Evolutionary conservation across 2,113 vertebrate species (phyloP).

Genomic region (Cyphomyrus discorhynchus): DNA sequence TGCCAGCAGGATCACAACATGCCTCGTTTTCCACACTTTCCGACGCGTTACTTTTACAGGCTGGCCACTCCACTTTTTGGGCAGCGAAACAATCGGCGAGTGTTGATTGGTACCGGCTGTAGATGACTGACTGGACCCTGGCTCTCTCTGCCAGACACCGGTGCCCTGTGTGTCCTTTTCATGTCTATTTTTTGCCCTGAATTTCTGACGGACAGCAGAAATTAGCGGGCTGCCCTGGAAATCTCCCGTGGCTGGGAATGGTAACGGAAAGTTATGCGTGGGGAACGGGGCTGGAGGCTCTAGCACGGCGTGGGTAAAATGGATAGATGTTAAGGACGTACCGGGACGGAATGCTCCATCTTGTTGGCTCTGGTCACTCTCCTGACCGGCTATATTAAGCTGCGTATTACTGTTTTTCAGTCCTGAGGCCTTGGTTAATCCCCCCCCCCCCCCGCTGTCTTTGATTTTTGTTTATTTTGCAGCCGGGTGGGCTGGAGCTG

Average conservation of each 20-base stretch:
- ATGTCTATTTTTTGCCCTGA: not conserved
- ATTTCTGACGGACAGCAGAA: not conserved
- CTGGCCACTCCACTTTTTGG: slow-evolving; percentile 7
- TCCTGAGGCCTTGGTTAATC: not conserved
- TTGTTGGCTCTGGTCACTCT: not conserved
- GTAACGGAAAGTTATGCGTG: not conserved
- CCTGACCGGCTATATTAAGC: not conserved
- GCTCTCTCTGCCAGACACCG: not conserved
- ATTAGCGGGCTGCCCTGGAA: not conserved
- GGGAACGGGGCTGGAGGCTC: not conserved
- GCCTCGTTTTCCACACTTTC: not conserved
- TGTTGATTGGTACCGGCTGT: not conserved
- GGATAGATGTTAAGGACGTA: not conserved
- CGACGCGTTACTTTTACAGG: slow-evolving; percentile 9
- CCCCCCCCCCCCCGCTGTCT: not conserved
- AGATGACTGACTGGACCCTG: too few relatives aligned
- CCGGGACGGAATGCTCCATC: not conserved
- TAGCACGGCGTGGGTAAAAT: not conserved
- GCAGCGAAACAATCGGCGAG: not conserved
- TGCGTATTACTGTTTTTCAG: not conserved
- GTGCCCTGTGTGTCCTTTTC: not conserved
- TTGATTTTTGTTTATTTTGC: slow-evolving; percentile 23
- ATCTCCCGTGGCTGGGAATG: not conserved
- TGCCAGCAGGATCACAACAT: not conserved
- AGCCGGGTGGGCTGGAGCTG: slow-evolving; percentile 5